phyloP scores from a whole-genome alignment of 2,888 invertebrate genomes.

The Cephus spinipes region DNA sequence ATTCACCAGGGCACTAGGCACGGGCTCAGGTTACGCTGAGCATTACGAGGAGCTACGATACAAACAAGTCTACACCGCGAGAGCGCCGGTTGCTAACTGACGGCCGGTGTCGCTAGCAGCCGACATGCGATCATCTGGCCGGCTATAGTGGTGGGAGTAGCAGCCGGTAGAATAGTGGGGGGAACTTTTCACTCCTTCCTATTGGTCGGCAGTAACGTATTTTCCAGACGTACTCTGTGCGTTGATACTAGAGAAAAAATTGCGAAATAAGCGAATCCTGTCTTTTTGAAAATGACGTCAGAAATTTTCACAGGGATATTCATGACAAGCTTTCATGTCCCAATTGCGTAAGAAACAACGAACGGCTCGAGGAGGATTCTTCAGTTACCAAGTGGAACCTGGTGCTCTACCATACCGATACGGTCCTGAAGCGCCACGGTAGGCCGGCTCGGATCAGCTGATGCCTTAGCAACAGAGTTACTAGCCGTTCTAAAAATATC shows the following conservation, averaged over 20 bases:
- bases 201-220: constrained; percentile 42
- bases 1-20: neutral
- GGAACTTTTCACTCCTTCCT: constrained; percentile 17
- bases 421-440: constrained; percentile 35
- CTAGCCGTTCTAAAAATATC: constrained; percentile 54
- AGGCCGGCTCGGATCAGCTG: constrained; percentile 59
- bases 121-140: constrained; percentile 58
- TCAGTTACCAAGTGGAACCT: too few species aligned
- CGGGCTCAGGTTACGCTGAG: constrained; percentile 46
- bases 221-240: neutral
- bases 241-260: neutral
- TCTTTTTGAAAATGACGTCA: too few species aligned
- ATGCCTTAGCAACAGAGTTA: constrained; percentile 65
- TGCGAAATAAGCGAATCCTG: neutral
- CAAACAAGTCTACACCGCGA: constrained; percentile 36
- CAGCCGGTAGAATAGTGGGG: constrained; percentile 20
- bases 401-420: neutral
- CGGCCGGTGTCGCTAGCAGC: constrained; percentile 37
- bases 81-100: constrained; percentile 66
- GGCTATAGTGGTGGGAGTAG: constrained; percentile 23
- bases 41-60: constrained; percentile 37
- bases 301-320: too few species aligned
- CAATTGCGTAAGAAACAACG: too few species aligned
- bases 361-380: too few species aligned
- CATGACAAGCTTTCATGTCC: too few species aligned